Evolutionary conservation across 2,888 invertebrate species (phyloP).

Genomic region (Melikaiella ostensackeni): DNA sequence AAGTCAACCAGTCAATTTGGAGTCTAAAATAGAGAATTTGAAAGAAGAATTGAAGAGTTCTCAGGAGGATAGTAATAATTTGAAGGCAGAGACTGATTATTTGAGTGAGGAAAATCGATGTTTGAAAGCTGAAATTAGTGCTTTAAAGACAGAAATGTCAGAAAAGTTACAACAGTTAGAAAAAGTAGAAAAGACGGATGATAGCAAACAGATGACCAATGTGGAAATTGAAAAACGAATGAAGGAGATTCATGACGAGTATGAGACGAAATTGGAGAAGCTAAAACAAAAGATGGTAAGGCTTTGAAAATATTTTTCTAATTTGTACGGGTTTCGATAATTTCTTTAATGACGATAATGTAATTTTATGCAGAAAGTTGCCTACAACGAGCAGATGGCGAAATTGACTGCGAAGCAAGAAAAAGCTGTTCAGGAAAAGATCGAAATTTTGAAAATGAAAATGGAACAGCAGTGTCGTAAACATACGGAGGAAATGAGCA

Average conservation of each 20-base stretch:
- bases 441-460: slow-evolving; percentile 73
- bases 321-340: slow-evolving; percentile 15
- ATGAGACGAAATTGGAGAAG: slow-evolving; percentile 86
- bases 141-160: slow-evolving; percentile 45
- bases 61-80: slow-evolving; percentile 58
- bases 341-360: neutral
- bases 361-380: slow-evolving; percentile 67
- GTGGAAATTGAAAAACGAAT: slow-evolving; percentile 66
- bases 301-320: slow-evolving; percentile 56
- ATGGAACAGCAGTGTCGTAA: slow-evolving; percentile 71
- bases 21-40: slow-evolving; percentile 42
- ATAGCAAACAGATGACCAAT: slow-evolving; percentile 39
- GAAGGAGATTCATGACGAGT: slow-evolving; percentile 82
- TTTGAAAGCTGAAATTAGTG: slow-evolving; percentile 57
- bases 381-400: slow-evolving; percentile 82
- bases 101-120: slow-evolving; percentile 60
- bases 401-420: slow-evolving; percentile 80
- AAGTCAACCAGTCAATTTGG: slow-evolving; percentile 41
- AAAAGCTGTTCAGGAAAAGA: slow-evolving; percentile 77
- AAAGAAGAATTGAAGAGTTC: slow-evolving; percentile 50
- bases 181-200: slow-evolving; percentile 41
- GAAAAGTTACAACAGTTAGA: slow-evolving; percentile 45
- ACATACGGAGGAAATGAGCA: slow-evolving; percentile 73
- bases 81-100: slow-evolving; percentile 55
- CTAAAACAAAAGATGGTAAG: slow-evolving; percentile 91